Conservation (phyloP, 2,888 invertebrate species). For the Pachydiplax longipennis region DNA sequence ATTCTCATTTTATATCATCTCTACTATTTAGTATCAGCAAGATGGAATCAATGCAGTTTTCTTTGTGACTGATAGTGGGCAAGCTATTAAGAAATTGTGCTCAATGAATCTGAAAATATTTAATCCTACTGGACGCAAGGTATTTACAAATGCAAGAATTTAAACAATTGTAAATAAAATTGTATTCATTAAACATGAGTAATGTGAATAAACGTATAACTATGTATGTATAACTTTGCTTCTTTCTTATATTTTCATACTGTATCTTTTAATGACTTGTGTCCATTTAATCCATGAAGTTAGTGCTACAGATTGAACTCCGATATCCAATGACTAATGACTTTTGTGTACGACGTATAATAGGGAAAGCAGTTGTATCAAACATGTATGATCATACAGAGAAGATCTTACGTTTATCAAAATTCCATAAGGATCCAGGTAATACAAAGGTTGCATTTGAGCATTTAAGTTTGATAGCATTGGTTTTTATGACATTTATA, state of each 20-base stretch:
- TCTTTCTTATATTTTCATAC: no score
- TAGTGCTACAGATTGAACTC: slow-evolving; percentile 9
- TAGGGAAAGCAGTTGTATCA: not conserved
- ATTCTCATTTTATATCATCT: not conserved
- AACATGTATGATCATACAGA: not conserved
- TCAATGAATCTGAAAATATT: not conserved
- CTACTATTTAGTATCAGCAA: not conserved
- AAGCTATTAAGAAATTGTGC: not conserved
- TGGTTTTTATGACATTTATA: not conserved
- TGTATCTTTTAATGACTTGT: not conserved
- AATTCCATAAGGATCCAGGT: slow-evolving; percentile 13
- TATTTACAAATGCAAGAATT: not conserved
- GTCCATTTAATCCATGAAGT: not conserved
- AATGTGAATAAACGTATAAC: no score
- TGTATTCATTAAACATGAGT: no score
- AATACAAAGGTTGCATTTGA: not conserved
- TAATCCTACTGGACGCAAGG: not conserved
- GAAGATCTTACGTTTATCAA: not conserved
- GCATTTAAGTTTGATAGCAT: not conserved
- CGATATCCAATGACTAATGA: not conserved
- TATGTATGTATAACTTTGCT: no score
- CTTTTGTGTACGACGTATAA: not conserved
- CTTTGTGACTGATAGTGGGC: not conserved
- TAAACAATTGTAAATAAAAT: no score
- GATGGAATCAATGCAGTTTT: not conserved